These are phyloP conservation scores for Dreissena polymorpha DNA, from an alignment of 1,140 invertebrate species.

Conservation along the genomic window DNA sequence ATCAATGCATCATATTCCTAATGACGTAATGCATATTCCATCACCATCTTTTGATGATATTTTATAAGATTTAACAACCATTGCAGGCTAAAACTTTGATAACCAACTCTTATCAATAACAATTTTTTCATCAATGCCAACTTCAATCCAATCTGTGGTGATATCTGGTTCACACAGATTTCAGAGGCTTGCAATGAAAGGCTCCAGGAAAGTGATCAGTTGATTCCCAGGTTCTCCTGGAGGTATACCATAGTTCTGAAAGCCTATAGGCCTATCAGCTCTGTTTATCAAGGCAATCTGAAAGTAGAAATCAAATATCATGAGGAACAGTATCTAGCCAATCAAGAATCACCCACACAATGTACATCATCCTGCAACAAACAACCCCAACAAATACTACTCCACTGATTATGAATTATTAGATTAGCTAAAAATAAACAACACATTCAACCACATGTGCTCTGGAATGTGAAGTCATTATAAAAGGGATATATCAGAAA, in stretches of 20 bases:
- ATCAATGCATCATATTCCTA: neutral
- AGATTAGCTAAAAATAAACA: too few species aligned
- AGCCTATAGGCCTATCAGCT: neutral
- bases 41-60: neutral
- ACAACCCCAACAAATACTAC: too few species aligned
- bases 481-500: too few species aligned
- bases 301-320: slow-evolving; percentile 1
- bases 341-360: too few species aligned
- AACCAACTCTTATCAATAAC: neutral
- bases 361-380: too few species aligned
- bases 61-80: neutral
- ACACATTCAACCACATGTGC: too few species aligned
- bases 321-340: neutral
- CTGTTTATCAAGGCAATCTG: neutral
- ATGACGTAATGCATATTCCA: neutral
- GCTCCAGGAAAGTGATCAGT: neutral
- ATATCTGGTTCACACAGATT: neutral
- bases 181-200: neutral
- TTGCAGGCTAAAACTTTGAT: neutral
- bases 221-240: neutral
- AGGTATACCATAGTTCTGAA: neutral
- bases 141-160: neutral
- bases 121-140: neutral
- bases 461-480: too few species aligned
- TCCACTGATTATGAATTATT: too few species aligned